phyloP scores from a whole-genome alignment of 1,140 invertebrate genomes.

The Chrysoperla carnea region DNA sequence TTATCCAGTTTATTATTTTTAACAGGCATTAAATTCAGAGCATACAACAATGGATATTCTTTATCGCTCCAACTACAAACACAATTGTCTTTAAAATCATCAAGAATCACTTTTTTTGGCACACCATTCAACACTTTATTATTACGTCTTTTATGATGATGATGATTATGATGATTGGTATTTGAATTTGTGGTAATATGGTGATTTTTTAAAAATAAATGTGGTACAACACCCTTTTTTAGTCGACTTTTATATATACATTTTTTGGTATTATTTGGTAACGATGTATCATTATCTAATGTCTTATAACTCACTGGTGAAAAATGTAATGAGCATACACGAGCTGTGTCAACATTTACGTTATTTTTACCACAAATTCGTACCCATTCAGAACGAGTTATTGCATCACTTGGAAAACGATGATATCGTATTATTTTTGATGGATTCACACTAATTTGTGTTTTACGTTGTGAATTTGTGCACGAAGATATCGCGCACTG shows the following conservation, averaged over 20 bases:
- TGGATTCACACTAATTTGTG: constrained; percentile 25
- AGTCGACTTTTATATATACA: background rate
- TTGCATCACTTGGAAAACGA: constrained; percentile 33
- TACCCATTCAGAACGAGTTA: constrained; percentile 30
- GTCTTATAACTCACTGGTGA: constrained; percentile 6
- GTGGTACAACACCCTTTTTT: background rate
- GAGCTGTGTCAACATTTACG: constrained; percentile 33
- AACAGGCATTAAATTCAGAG: no score
- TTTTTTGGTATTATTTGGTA: no score
- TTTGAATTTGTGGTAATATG: no score
- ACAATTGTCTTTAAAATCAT: no score
- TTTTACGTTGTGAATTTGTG: constrained; percentile 35
- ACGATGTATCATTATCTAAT: no score
- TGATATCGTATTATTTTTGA: constrained; percentile 27
- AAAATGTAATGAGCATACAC: constrained; percentile 37
- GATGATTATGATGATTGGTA: no score
- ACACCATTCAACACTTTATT: no score
- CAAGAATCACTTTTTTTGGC: no score
- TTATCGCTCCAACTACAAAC: no score
- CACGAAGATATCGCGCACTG: constrained; percentile 37
- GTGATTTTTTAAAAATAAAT: background rate
- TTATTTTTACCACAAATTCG: constrained; percentile 29
- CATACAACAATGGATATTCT: no score
- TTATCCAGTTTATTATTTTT: no score
- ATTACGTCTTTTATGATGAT: no score